Evolutionary conservation across 37 sponge, comb jelly and placozoan genomes (phyloP).

Genomic region (Tethya wilhelma): DNA sequence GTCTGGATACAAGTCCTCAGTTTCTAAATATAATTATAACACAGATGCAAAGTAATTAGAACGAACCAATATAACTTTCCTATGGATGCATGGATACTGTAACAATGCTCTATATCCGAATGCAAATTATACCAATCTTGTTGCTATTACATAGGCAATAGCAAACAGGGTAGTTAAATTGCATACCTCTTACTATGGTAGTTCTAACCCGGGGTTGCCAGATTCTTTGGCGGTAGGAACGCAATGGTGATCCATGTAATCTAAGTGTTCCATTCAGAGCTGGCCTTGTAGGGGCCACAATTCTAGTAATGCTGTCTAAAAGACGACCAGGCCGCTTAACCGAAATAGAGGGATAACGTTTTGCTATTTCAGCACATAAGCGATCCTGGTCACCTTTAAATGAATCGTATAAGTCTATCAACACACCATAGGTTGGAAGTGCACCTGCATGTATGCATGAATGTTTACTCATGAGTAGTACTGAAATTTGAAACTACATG

Average conservation of each 20-base stretch:
- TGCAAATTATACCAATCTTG: too few relatives aligned
- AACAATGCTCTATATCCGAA: too few relatives aligned
- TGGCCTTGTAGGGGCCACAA: conserved; percentile 45
- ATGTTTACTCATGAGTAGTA: too few relatives aligned
- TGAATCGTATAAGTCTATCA: not conserved
- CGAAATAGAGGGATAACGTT: conserved; percentile 1
- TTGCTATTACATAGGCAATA: too few relatives aligned
- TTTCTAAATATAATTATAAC: not conserved
- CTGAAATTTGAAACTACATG: too few relatives aligned
- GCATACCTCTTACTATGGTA: not conserved
- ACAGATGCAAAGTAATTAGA: not conserved
- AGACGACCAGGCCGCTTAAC: conserved; percentile 21
- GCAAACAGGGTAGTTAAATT: not conserved
- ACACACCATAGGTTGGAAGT: conserved; percentile 9
- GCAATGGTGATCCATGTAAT: conserved; percentile 42
- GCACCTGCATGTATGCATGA: not conserved
- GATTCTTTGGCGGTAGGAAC: conserved; percentile 19
- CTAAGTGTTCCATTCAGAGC: conserved; percentile 20
- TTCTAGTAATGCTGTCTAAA: conserved; percentile 13
- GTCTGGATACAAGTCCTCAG: not conserved
- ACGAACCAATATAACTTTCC: too few relatives aligned
- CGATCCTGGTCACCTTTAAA: not conserved
- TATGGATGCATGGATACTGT: too few relatives aligned
- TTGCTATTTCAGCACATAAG: not conserved
- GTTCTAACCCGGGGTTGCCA: conserved; percentile 25